Percentiles rank a stretch among this genome's conserved stretches.
Conservation (phyloP, 2,797 vertebrate species). For the Lates japonicus region DNA sequence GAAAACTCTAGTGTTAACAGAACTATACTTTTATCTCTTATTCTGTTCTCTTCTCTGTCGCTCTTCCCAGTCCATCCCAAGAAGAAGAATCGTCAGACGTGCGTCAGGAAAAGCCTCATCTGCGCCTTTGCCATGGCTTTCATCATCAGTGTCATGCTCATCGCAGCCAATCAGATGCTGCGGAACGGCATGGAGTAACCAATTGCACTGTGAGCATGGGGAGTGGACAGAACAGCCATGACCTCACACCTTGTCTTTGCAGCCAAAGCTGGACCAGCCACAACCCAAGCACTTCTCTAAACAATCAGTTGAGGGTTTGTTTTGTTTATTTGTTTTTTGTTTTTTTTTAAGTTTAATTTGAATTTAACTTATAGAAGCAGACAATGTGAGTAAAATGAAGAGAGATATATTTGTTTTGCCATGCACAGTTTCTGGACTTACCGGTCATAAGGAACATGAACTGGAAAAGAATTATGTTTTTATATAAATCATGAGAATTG, state of each 20-base stretch:
- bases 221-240: constrained; percentile 77
- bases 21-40: not conserved
- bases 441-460: constrained; percentile 37
- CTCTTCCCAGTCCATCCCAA: constrained; percentile 82
- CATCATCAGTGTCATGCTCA: constrained; percentile 99
- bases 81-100: constrained; percentile 94
- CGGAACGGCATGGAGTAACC: constrained; percentile 98
- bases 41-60: constrained; percentile 17
- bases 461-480: constrained; percentile 55
- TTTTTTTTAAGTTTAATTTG: constrained; percentile 50
- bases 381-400: constrained; percentile 40
- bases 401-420: constrained; percentile 52
- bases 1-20: not conserved
- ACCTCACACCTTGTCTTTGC: constrained; percentile 81
- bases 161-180: constrained; percentile 99
- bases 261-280: constrained; percentile 82
- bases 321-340: constrained; percentile 1
- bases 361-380: constrained; percentile 47
- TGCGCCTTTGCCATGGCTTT: constrained; percentile 99
- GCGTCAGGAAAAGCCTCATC: constrained; percentile 98
- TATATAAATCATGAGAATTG: constrained; percentile 55
- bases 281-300: constrained; percentile 78
- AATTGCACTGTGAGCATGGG: constrained; percentile 87
- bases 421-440: constrained; percentile 52
- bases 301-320: constrained; percentile 63